These are phyloP conservation scores for Anthoscopus minutus DNA, from an alignment of 2,113 vertebrate genomes.

Conservation along the genomic window DNA sequence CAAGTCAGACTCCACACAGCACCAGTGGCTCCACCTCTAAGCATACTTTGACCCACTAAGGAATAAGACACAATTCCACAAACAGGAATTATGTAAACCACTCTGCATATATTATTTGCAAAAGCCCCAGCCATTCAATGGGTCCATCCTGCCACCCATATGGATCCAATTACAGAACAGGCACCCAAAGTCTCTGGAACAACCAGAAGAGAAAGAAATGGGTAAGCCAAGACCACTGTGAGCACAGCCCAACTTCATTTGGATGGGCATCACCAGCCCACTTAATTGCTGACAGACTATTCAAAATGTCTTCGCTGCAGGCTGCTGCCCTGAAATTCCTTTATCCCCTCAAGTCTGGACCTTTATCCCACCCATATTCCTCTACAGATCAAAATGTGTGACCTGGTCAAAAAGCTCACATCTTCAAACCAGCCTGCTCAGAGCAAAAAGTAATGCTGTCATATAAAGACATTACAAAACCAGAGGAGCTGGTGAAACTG, in stretches of 20 bases:
- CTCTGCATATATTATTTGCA: neutral
- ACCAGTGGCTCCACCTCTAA: neutral
- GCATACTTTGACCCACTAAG: conserved; percentile 8
- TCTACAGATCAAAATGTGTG: neutral
- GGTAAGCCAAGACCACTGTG: neutral
- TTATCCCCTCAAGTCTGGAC: neutral
- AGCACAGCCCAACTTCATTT: neutral
- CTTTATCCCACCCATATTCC: neutral
- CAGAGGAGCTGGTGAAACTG: neutral
- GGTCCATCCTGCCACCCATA: neutral
- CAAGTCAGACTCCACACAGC: neutral
- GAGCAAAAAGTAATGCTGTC: accelerated
- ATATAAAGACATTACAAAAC: neutral
- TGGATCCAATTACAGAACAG: neutral
- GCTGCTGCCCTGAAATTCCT: neutral
- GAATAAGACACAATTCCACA: conserved; percentile 23
- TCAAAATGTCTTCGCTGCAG: neutral
- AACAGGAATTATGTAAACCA: conserved; percentile 21
- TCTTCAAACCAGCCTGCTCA: neutral
- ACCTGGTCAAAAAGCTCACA: neutral
- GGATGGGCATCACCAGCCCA: neutral
- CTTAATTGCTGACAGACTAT: neutral
- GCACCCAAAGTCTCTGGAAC: conserved; percentile 4
- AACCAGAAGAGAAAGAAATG: neutral
- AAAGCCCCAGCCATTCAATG: neutral